Evolutionary conservation across 2,113 vertebrate genomes (phyloP).

Genomic region (Panthera uncia): DNA sequence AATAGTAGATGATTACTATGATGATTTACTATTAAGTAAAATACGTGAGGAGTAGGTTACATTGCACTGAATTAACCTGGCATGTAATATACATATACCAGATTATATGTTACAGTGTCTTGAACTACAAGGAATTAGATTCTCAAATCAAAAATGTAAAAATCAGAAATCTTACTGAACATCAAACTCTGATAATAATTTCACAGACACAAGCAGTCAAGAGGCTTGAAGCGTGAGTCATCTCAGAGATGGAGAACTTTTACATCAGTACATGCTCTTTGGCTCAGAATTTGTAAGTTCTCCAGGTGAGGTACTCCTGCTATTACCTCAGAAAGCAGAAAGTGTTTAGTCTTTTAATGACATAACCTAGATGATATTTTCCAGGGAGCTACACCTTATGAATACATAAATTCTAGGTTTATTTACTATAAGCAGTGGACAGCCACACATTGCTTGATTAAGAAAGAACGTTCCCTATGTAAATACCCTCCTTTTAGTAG

Average conservation of each 20-base stretch:
- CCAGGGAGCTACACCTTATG: background rate
- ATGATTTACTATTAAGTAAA: background rate
- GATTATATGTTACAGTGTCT: background rate
- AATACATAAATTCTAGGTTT: background rate
- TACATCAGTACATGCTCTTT: background rate
- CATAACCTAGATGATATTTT: background rate
- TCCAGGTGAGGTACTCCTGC: background rate
- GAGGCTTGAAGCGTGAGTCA: background rate
- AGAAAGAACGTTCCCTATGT: background rate
- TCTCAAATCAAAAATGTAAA: background rate
- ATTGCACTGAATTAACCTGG: background rate
- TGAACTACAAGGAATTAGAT: background rate
- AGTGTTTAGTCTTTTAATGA: background rate
- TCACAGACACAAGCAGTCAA: background rate
- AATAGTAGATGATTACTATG: background rate
- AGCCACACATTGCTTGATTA: background rate
- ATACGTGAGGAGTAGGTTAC: background rate
- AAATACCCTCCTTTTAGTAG: background rate
- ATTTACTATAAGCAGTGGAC: background rate
- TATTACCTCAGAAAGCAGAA: background rate
- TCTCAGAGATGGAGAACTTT: background rate
- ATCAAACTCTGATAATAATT: background rate
- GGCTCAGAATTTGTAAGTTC: background rate
- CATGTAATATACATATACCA: background rate
- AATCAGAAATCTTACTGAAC: background rate